These are phyloP conservation scores for Drosophila tanythrix DNA, from an alignment of 2,888 invertebrate species.

Conservation along the genomic window DNA sequence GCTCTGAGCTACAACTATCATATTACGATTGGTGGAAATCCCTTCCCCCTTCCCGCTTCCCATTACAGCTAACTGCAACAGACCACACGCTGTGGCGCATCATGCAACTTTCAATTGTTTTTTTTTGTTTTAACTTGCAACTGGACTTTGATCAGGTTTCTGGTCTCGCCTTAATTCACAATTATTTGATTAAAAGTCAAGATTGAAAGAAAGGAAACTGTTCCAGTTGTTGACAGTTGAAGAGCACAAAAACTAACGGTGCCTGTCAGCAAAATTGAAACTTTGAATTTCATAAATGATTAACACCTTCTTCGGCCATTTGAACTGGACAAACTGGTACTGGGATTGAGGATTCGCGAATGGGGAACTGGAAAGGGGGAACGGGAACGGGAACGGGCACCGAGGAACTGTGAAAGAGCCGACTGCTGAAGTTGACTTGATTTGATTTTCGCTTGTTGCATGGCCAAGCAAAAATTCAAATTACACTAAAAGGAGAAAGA, in stretches of 20 bases:
- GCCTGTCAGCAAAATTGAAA: slow-evolving; percentile 72
- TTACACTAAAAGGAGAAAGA: slow-evolving; percentile 40
- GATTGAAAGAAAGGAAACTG: slow-evolving; percentile 16
- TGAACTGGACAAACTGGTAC: slow-evolving; percentile 80
- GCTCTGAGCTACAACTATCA: neutral
- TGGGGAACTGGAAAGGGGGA: neutral
- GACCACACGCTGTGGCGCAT: neutral
- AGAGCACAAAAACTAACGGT: slow-evolving; percentile 43
- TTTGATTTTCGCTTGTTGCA: slow-evolving; percentile 15
- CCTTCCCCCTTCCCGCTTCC: neutral
- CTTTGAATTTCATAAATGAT: slow-evolving; percentile 78
- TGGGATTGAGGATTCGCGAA: neutral
- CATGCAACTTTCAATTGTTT: slow-evolving; percentile 8
- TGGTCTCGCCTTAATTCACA: slow-evolving; percentile 19
- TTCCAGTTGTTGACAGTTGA: slow-evolving; percentile 38
- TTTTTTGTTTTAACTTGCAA: slow-evolving; percentile 6
- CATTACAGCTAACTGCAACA: neutral
- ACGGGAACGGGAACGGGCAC: neutral
- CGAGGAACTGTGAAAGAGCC: neutral
- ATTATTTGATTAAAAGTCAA: slow-evolving; percentile 28
- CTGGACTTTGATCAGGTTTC: slow-evolving; percentile 4
- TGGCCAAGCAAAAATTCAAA: slow-evolving; percentile 72
- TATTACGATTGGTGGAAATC: neutral
- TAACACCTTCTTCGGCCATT: slow-evolving; percentile 80
- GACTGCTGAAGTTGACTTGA: neutral